phyloP scores from a whole-genome alignment of 2,113 vertebrate genomes.

The Bos indicus region DNA sequence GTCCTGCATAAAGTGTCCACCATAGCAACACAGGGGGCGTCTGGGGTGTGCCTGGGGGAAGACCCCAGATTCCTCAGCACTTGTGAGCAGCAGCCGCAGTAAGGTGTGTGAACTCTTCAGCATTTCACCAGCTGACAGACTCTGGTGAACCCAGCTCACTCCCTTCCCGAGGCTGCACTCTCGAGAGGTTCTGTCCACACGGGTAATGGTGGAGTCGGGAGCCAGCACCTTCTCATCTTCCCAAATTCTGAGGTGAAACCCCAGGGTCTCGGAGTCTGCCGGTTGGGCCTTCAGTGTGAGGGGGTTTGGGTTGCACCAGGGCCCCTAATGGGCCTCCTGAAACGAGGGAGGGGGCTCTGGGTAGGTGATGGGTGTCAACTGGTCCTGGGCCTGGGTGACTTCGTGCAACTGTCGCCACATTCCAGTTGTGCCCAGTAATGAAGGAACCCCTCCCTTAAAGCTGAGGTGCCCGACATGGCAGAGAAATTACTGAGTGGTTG shows the following conservation, averaged over 20 bases:
- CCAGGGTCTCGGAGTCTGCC: background rate
- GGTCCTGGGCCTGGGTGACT: background rate
- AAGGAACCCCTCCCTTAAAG: background rate
- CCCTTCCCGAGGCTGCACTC: background rate
- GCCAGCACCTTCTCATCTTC: background rate
- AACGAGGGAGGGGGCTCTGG: background rate
- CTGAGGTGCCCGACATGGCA: fast-evolving
- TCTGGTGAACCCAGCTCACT: background rate
- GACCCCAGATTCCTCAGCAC: background rate
- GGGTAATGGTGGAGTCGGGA: background rate
- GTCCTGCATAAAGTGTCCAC: background rate
- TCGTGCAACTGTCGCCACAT: background rate
- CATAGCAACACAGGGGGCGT: background rate
- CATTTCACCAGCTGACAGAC: background rate
- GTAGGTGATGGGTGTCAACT: background rate
- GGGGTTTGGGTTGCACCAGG: fast-evolving
- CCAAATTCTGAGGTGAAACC: background rate
- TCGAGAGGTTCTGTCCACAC: background rate
- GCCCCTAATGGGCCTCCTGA: background rate
- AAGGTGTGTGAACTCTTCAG: background rate
- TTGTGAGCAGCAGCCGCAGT: background rate
- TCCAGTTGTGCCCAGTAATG: background rate
- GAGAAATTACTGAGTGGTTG: background rate
- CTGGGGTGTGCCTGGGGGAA: background rate
- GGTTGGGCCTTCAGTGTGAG: background rate